phyloP scores from a whole-genome alignment of 2,113 vertebrate species.

The Hirundichthys speculiger region DNA sequence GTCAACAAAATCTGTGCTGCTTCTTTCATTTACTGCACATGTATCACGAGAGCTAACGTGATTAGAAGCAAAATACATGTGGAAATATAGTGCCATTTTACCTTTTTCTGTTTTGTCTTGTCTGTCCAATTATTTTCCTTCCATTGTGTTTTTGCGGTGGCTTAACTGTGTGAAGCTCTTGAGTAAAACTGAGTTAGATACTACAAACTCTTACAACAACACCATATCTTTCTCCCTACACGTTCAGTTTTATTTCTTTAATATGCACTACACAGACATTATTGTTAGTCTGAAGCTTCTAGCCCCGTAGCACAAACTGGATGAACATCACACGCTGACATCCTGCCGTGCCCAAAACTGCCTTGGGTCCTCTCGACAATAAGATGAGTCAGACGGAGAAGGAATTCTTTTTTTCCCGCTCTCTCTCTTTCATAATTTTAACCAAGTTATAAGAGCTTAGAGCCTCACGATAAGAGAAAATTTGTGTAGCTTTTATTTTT shows the following conservation, averaged over 20 bases:
- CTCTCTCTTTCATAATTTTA: slow-evolving; percentile 36
- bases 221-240: background rate
- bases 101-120: too few relatives aligned
- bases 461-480: slow-evolving; percentile 11
- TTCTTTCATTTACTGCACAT: slow-evolving; percentile 1
- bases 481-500: slow-evolving; percentile 16
- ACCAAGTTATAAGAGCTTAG: slow-evolving; percentile 18
- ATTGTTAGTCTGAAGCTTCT: slow-evolving; percentile 25
- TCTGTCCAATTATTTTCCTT: too few relatives aligned
- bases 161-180: too few relatives aligned
- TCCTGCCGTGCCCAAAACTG: slow-evolving; percentile 18
- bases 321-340: slow-evolving; percentile 21
- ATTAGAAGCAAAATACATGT: slow-evolving; percentile 1
- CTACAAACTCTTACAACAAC: background rate
- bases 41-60: background rate
- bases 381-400: slow-evolving; percentile 38
- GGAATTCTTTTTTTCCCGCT: slow-evolving; percentile 23
- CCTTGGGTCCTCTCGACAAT: slow-evolving; percentile 33
- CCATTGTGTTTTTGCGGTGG: too few relatives aligned
- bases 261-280: background rate
- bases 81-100: too few relatives aligned
- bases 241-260: slow-evolving; percentile 7
- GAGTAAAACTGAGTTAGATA: slow-evolving; percentile 1
- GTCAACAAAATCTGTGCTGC: slow-evolving; percentile 13
- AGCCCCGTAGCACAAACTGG: slow-evolving; percentile 18